Conservation (phyloP, 2,797 vertebrate genomes). For the Peromyscus eremicus region DNA sequence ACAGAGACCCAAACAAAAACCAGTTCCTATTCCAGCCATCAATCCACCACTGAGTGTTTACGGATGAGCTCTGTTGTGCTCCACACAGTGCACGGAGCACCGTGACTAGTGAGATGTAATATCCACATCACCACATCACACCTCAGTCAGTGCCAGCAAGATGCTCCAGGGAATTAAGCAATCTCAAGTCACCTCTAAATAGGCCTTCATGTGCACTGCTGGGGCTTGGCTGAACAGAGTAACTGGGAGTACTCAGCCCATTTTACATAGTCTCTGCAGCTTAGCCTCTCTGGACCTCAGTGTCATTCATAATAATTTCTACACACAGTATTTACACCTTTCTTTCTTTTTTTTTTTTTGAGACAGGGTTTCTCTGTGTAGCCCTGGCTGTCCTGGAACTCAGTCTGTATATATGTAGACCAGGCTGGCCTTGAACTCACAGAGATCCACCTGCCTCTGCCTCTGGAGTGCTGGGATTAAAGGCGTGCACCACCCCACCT, state of each 20-base stretch:
- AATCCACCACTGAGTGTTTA: not conserved
- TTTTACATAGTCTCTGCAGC: not conserved
- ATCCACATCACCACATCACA: not conserved
- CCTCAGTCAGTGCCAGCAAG: not conserved
- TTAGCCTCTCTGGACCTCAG: not conserved
- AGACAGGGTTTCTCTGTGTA: not conserved
- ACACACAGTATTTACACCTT: not conserved
- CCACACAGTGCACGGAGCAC: not conserved
- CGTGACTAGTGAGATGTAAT: not conserved
- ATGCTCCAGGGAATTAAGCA: not conserved
- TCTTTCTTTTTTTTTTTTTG: fast-evolving
- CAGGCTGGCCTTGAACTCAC: not conserved
- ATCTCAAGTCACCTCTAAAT: not conserved
- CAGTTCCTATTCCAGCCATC: not conserved
- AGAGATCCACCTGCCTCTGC: not conserved
- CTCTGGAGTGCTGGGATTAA: not conserved
- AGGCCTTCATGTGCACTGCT: not conserved
- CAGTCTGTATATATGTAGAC: not conserved
- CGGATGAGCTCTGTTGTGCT: not conserved
- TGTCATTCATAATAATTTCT: not conserved
- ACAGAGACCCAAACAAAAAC: not conserved
- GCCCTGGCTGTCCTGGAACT: not conserved
- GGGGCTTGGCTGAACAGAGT: not conserved
- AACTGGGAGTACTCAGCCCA: no score
- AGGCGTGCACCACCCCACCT: not conserved